These are phyloP conservation scores for Pocillopora damicornis DNA, from an alignment of 64 coral and sea anemone genomes.

Conservation along the genomic window DNA sequence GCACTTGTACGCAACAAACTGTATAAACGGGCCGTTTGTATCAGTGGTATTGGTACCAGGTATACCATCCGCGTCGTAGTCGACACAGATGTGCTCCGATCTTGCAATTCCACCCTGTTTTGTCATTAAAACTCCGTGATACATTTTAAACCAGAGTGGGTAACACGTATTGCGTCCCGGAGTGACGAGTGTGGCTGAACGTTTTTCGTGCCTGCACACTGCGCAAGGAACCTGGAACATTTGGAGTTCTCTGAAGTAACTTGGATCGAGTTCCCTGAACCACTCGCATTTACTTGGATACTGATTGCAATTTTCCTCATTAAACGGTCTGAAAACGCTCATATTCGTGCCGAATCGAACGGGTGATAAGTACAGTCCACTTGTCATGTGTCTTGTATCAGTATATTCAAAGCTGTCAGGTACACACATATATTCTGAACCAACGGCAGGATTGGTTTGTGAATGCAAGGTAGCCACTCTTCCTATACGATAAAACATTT, in stretches of 20 bases:
- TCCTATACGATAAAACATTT: background rate
- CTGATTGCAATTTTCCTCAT: background rate
- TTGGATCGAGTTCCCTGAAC: background rate
- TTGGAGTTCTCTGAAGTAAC: constrained; percentile 10
- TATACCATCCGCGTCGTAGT: background rate
- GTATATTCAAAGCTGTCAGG: background rate
- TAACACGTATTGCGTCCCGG: constrained; percentile 11
- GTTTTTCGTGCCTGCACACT: background rate
- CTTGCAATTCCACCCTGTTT: background rate
- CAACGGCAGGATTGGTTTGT: background rate
- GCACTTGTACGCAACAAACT: constrained; percentile 24
- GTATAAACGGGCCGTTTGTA: background rate
- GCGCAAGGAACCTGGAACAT: constrained; percentile 5
- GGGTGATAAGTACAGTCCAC: constrained; percentile 28
- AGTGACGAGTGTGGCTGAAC: background rate
- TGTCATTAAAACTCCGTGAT: constrained; percentile 34
- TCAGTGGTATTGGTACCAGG: constrained; percentile 7
- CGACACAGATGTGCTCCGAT: constrained; percentile 22
- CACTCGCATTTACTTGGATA: background rate
- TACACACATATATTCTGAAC: constrained; percentile 31
- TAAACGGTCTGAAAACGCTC: background rate
- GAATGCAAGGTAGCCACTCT: constrained; percentile 25
- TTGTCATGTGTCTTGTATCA: background rate
- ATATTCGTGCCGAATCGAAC: constrained; percentile 19
- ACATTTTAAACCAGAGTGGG: background rate